These are phyloP conservation scores for Phylloscopus trochilus DNA, from an alignment of 2,113 vertebrate species.

Conservation along the genomic window DNA sequence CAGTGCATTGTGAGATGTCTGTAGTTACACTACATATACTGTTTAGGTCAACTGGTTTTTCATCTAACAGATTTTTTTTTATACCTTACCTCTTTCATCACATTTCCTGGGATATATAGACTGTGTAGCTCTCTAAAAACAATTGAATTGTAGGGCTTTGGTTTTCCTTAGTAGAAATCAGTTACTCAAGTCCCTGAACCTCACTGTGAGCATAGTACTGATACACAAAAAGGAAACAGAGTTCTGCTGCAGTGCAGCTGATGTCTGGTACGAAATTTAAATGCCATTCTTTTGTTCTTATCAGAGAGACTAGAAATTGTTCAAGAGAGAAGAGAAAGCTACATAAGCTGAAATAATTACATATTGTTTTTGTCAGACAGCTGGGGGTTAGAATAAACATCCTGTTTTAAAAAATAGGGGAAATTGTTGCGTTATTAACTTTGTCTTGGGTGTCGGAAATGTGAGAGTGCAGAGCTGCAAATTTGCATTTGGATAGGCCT, in stretches of 20 bases:
- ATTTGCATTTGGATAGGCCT: background rate
- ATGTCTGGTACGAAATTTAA: background rate
- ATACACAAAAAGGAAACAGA: background rate
- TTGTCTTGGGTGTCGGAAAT: background rate
- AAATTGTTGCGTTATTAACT: background rate
- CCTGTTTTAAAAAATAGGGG: background rate
- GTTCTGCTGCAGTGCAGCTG: background rate
- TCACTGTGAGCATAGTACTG: background rate
- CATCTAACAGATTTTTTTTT: background rate
- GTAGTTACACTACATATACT: accelerated
- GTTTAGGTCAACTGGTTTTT: background rate
- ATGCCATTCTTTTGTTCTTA: background rate
- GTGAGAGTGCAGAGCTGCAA: background rate
- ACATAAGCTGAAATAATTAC: background rate
- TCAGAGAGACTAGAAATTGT: background rate
- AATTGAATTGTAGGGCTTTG: background rate
- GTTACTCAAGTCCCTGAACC: background rate
- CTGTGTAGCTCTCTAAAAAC: background rate
- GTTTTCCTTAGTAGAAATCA: background rate
- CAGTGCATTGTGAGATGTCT: background rate
- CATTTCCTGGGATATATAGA: background rate
- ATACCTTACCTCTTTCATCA: background rate
- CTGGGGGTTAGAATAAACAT: background rate
- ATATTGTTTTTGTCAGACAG: background rate
- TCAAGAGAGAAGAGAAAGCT: background rate